These are phyloP conservation scores for Nixonia krombeini DNA, from an alignment of 1,140 invertebrate species.

Conservation along the genomic window DNA sequence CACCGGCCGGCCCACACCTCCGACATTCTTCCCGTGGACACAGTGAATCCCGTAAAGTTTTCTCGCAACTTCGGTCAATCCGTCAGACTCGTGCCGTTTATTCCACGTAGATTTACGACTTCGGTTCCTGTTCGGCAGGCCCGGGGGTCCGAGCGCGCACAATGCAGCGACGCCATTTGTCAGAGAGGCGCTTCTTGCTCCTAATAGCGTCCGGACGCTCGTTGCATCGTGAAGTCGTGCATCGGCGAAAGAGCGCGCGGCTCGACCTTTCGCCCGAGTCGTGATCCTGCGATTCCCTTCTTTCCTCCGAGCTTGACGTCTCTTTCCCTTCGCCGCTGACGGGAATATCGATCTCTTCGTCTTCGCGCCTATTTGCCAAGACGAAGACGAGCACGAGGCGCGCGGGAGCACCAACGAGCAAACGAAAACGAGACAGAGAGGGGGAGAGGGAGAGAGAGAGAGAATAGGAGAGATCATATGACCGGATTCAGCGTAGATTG, in stretches of 20 bases:
- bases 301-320: slow-evolving; percentile 16
- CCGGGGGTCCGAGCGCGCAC: slow-evolving; percentile 47
- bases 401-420: neutral
- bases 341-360: slow-evolving; percentile 7
- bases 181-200: slow-evolving; percentile 61
- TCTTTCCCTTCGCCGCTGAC: slow-evolving; percentile 23
- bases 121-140: slow-evolving; percentile 27
- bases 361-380: neutral
- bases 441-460: neutral
- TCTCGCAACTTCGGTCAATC: slow-evolving; percentile 34
- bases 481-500: slow-evolving; percentile 21
- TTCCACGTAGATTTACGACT: slow-evolving; percentile 57
- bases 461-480: slow-evolving; percentile 8
- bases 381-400: neutral
- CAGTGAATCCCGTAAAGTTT: slow-evolving; percentile 26
- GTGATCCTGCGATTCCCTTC: slow-evolving; percentile 31
- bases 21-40: slow-evolving; percentile 15
- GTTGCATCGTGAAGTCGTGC: slow-evolving; percentile 40
- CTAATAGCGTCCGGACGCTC: slow-evolving; percentile 49
- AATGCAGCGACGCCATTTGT: slow-evolving; percentile 63
- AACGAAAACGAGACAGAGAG: neutral
- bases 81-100: slow-evolving; percentile 56
- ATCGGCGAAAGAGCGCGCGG: slow-evolving; percentile 24
- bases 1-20: slow-evolving; percentile 1
- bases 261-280: slow-evolving; percentile 27